A percentile compares a stretch with the other conserved stretches of the same genome.
Evolutionary conservation across 2,888 invertebrate species (phyloP).

Genomic region (Erpobdella octoculata): DNA sequence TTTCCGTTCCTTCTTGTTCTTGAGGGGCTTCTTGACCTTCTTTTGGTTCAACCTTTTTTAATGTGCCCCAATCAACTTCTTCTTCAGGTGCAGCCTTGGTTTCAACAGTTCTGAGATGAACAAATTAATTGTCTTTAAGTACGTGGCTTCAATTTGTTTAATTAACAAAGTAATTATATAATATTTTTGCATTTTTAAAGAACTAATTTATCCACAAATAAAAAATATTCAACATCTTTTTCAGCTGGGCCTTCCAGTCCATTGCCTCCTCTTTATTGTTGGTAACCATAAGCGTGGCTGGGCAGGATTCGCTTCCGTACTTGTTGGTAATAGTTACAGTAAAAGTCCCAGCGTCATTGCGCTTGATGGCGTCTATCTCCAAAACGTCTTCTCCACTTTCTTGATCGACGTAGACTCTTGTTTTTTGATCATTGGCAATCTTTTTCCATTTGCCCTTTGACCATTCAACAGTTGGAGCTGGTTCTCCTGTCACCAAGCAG

Average conservation of each 20-base stretch:
- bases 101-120: slow-evolving; percentile 21
- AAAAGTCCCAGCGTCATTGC: slow-evolving; percentile 51
- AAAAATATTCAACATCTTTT: slow-evolving; percentile 44
- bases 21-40: not conserved
- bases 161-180: not conserved
- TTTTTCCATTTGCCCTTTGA: slow-evolving; percentile 51
- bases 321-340: slow-evolving; percentile 49
- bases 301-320: slow-evolving; percentile 46
- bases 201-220: not conserved
- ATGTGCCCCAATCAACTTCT: slow-evolving; percentile 38
- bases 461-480: slow-evolving; percentile 49
- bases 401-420: slow-evolving; percentile 45
- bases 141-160: not conserved
- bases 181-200: no score
- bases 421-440: slow-evolving; percentile 43
- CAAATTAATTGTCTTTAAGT: not conserved
- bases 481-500: slow-evolving; percentile 48
- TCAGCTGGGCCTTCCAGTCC: slow-evolving; percentile 49
- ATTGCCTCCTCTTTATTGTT: slow-evolving; percentile 48
- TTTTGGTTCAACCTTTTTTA: slow-evolving; percentile 35
- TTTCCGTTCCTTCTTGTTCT: not conserved
- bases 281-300: slow-evolving; percentile 51
- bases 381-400: slow-evolving; percentile 44
- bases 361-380: slow-evolving; percentile 45
- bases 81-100: slow-evolving; percentile 37